Conservation (phyloP, 2,888 invertebrate genomes). For the Drosophila flavopinicola region DNA sequence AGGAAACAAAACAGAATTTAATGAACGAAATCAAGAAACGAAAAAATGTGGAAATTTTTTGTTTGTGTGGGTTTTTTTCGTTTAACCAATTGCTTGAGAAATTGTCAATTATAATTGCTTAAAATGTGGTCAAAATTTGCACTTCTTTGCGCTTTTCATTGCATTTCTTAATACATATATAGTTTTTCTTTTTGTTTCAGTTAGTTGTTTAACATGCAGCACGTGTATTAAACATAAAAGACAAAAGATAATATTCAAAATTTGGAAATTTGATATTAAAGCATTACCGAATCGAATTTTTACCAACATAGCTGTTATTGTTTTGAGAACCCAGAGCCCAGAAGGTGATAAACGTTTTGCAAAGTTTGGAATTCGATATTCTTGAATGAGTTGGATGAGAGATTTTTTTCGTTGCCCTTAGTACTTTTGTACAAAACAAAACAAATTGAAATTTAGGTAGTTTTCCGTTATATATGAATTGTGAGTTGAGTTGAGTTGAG, state of each 20-base stretch:
- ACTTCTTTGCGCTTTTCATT: constrained; percentile 46
- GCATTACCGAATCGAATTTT: constrained; percentile 25
- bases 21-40: constrained; percentile 18
- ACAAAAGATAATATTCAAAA: constrained; percentile 28
- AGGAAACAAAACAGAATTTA: constrained; percentile 33
- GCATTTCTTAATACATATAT: constrained; percentile 28
- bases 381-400: constrained; percentile 43
- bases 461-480: constrained; percentile 14
- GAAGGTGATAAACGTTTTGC: constrained; percentile 34
- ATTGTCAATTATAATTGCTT: constrained; percentile 4
- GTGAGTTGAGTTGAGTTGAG: constrained; percentile 25
- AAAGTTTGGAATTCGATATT: constrained; percentile 19
- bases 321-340: constrained; percentile 37
- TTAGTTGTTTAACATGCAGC: constrained; percentile 60
- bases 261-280: constrained; percentile 11
- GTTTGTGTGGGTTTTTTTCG: constrained; percentile 4
- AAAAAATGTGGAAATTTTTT: constrained; percentile 58
- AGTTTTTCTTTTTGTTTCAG: constrained; percentile 12
- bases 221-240: constrained; percentile 53
- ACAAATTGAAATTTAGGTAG: constrained; percentile 37
- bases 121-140: constrained; percentile 7
- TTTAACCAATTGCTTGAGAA: constrained; percentile 18
- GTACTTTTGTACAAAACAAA: constrained; percentile 25
- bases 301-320: constrained; percentile 20
- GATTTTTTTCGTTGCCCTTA: constrained; percentile 15